A percentile compares a stretch with the other conserved stretches of the same genome.
Evolutionary conservation across 2,888 invertebrate species (phyloP).

Genomic region (Eutolmus rufibarbis): DNA sequence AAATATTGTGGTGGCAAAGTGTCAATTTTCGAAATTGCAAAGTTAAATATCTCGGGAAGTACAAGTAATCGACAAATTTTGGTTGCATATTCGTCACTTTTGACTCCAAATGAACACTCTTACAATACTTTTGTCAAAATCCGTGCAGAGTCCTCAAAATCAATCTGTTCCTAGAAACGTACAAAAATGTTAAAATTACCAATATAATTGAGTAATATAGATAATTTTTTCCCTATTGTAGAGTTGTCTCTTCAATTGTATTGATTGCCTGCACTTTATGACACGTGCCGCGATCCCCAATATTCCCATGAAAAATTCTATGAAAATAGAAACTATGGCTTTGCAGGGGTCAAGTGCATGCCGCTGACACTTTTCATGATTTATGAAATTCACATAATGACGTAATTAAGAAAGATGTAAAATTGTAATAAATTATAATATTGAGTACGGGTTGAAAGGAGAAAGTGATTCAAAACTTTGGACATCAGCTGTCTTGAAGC

Average conservation of each 20-base stretch:
- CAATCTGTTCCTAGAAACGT: too few relatives aligned
- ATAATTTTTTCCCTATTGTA: background rate
- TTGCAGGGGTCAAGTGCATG: constrained; percentile 3
- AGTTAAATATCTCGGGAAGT: too few relatives aligned
- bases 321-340: background rate
- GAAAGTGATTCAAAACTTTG: background rate
- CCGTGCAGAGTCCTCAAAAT: too few relatives aligned
- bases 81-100: too few relatives aligned
- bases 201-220: background rate
- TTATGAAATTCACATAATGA: background rate
- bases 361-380: background rate
- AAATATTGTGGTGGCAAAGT: too few relatives aligned
- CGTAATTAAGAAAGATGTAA: background rate
- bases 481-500: background rate
- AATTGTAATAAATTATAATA: background rate
- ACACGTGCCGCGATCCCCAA: background rate
- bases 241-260: background rate
- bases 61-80: too few relatives aligned
- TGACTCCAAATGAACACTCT: too few relatives aligned
- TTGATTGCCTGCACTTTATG: background rate
- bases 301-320: background rate
- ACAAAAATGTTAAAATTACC: too few relatives aligned
- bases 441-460: background rate
- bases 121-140: too few relatives aligned
- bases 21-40: too few relatives aligned